Evolutionary conservation across 2,888 invertebrate species (phyloP), one percentile per base, ranked within the genome.

Genomic region (Chelonus formosanus): DNA sequence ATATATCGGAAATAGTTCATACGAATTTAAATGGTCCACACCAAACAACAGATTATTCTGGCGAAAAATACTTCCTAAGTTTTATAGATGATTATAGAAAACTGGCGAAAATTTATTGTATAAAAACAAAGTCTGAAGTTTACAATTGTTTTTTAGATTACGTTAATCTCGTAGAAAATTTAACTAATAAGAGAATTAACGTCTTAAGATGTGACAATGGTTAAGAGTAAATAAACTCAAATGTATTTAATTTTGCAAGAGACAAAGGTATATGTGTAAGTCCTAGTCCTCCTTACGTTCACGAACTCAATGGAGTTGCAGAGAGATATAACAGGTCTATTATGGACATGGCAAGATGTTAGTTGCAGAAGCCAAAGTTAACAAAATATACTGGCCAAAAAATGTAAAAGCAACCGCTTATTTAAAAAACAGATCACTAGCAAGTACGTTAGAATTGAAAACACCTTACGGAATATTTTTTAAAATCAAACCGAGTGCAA

Each of bases 381-480:
- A 57, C 7, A 63, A 43, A 43, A 56, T 4, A 32, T 63, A 50
- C 40, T 57, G 57, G 64, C 67, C 67, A 35, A 64, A 67, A 65
- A 6, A 60, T 36, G 45, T 67, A 2, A 57, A 54, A 20, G 53
- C 61, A 3, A 64, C 61, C 3, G 57, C 50, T n/a, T 65, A 67
- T 45, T 60, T 67, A 36, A 60, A 63, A n/a, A 71, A 69, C 40
- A 47, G 67, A 47, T 54, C 56, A 4, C 50, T 63, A n/a, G 55
- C 64, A 10, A 70, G 62, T 53, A 70, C 70, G 8, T 52, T 56
- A 6, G 67, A 74, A 67, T 62, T 34, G 69, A 76, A 69, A 73
- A 73, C 73, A 67, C 75, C 65, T 73, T 75, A 59, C 71, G 74
- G 67, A 75, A 77, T 72, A 56, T 73, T 64, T 73, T 73, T 68